These are phyloP conservation scores for Drosophila engyochracea DNA, from an alignment of 2,888 invertebrate genomes.

Conservation along the genomic window DNA sequence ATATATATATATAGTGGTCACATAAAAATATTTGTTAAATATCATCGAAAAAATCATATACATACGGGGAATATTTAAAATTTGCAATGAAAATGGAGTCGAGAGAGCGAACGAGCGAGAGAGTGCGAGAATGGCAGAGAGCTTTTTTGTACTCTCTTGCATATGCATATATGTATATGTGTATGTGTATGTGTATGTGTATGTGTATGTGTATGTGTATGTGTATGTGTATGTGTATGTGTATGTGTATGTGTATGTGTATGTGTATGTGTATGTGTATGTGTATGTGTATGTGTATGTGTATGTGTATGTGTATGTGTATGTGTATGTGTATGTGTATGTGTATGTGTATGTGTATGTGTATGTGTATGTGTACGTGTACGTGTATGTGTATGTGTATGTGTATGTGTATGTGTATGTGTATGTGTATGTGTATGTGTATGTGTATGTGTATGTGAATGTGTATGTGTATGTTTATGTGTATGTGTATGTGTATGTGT, in stretches of 20 bases:
- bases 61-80: conserved; percentile 25
- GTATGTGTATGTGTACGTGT: too few relatives aligned
- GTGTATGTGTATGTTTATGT: not conserved
- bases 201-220: too few relatives aligned
- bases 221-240: not conserved
- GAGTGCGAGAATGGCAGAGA: not conserved
- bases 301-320: too few relatives aligned
- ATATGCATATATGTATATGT: too few relatives aligned
- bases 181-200: too few relatives aligned
- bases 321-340: too few relatives aligned
- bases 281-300: too few relatives aligned
- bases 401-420: not conserved
- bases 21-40: conserved; percentile 22
- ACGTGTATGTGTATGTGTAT: not conserved
- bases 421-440: not conserved
- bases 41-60: not conserved
- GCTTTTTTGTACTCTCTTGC: not conserved
- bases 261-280: too few relatives aligned
- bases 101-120: not conserved
- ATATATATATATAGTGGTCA: conserved; percentile 48
- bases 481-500: not conserved
- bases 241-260: too few relatives aligned
- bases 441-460: not conserved
- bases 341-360: too few relatives aligned
- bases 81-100: conserved; percentile 11